Evolutionary conservation across 2,888 invertebrate genomes (phyloP).

Genomic region (Morpho achilles): DNA sequence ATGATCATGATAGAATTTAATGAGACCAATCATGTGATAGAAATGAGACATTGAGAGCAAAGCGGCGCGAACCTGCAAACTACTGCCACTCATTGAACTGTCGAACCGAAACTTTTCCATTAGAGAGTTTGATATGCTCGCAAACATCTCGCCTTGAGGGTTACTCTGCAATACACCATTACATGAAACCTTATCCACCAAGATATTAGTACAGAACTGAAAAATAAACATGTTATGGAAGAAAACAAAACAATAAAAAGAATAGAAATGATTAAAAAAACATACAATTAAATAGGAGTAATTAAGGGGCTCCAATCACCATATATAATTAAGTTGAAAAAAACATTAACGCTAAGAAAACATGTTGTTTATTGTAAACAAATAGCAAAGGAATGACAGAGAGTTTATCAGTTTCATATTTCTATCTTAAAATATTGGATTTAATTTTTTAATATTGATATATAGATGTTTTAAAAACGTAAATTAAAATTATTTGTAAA

Average conservation of each 20-base stretch:
- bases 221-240: slow-evolving; percentile 45
- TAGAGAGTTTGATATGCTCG: slow-evolving; percentile 89
- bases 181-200: slow-evolving; percentile 35
- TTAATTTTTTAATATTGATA: too few relatives aligned
- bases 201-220: slow-evolving; percentile 42
- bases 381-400: too few relatives aligned
- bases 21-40: slow-evolving; percentile 32
- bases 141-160: slow-evolving; percentile 89
- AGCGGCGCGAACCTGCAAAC: slow-evolving; percentile 82
- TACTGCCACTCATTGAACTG: slow-evolving; percentile 87
- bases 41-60: slow-evolving; percentile 58
- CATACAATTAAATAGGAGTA: slow-evolving; percentile 1
- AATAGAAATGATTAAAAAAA: slow-evolving; percentile 25
- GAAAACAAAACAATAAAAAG: slow-evolving; percentile 28
- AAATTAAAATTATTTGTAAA: too few relatives aligned
- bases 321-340: not conserved
- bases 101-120: slow-evolving; percentile 89
- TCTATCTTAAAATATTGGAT: too few relatives aligned
- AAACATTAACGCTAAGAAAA: too few relatives aligned
- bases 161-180: slow-evolving; percentile 82
- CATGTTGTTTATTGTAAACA: too few relatives aligned
- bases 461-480: too few relatives aligned
- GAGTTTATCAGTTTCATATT: too few relatives aligned
- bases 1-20: slow-evolving; percentile 26
- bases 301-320: not conserved